These are phyloP conservation scores for Polylopha cassiicola DNA, from an alignment of 2,888 invertebrate species.

Conservation along the genomic window DNA sequence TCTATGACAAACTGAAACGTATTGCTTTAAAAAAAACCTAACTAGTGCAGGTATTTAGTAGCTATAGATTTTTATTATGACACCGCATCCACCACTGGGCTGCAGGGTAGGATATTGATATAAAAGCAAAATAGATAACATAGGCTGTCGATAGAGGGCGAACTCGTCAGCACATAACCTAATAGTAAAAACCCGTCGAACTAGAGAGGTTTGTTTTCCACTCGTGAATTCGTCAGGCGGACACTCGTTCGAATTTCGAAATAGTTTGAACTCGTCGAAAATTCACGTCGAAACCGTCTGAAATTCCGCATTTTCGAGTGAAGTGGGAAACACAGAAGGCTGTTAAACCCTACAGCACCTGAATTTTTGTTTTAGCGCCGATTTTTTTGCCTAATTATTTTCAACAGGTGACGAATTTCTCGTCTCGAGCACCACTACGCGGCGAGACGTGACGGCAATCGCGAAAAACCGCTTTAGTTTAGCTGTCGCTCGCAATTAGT, in stretches of 20 bases:
- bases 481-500: constrained; percentile 67
- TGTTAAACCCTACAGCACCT: constrained; percentile 60
- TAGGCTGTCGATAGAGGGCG: too few relatives aligned
- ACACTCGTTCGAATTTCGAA: constrained; percentile 38
- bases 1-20: too few relatives aligned
- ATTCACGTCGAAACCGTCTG: constrained; percentile 48
- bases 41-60: too few relatives aligned
- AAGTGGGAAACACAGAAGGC: constrained; percentile 62
- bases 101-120: too few relatives aligned
- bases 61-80: too few relatives aligned
- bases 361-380: constrained; percentile 69
- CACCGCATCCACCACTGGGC: too few relatives aligned
- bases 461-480: constrained; percentile 57
- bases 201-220: constrained; percentile 45
- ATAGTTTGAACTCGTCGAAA: constrained; percentile 49
- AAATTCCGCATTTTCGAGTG: constrained; percentile 47
- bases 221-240: constrained; percentile 46
- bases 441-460: constrained; percentile 57
- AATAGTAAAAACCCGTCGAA: constrained; percentile 29
- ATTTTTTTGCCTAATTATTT: constrained; percentile 79
- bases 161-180: constrained; percentile 18
- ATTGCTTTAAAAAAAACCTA: too few relatives aligned
- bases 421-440: constrained; percentile 67
- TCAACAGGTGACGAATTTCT: constrained; percentile 75
- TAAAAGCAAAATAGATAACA: too few relatives aligned